Percentiles rank a stretch among this genome's conserved stretches.
phyloP scores from a whole-genome alignment of 2,113 vertebrate genomes.

The Microcebus griseorufus region DNA sequence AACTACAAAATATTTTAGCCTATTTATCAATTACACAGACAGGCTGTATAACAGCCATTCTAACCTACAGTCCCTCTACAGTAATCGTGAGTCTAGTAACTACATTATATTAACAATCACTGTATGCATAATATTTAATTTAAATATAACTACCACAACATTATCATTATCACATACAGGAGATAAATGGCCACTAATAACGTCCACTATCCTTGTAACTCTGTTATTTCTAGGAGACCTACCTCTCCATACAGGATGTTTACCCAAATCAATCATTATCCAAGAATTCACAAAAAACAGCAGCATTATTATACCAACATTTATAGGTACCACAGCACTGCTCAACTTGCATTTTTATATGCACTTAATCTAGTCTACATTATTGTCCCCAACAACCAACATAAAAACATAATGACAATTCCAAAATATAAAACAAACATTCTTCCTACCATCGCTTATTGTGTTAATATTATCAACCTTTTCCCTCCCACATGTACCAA shows the following conservation, averaged over 20 bases:
- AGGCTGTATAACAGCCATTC: not conserved
- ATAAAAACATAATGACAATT: not conserved
- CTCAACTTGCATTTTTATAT: not conserved
- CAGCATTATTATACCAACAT: not conserved
- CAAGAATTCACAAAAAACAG: not conserved
- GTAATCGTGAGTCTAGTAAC: not conserved
- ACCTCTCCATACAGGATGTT: fast-evolving
- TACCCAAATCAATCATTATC: not conserved
- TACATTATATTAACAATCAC: not conserved
- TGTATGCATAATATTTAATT: fast-evolving
- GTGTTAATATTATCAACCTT: fast-evolving
- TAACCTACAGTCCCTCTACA: not conserved
- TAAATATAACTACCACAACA: not conserved
- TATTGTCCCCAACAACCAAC: not conserved
- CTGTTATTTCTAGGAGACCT: fast-evolving
- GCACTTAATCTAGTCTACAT: not conserved
- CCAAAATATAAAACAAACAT: fast-evolving
- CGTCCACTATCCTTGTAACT: not conserved
- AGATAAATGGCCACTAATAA: not conserved
- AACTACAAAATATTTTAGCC: conserved; percentile 69
- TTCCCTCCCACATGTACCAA: fast-evolving
- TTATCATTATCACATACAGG: not conserved
- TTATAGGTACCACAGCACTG: not conserved
- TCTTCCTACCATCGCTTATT: fast-evolving
- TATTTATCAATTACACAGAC: conserved; percentile 70